These are phyloP conservation scores for Tenthredo notha DNA, from an alignment of 2,888 invertebrate genomes.

Conservation along the genomic window DNA sequence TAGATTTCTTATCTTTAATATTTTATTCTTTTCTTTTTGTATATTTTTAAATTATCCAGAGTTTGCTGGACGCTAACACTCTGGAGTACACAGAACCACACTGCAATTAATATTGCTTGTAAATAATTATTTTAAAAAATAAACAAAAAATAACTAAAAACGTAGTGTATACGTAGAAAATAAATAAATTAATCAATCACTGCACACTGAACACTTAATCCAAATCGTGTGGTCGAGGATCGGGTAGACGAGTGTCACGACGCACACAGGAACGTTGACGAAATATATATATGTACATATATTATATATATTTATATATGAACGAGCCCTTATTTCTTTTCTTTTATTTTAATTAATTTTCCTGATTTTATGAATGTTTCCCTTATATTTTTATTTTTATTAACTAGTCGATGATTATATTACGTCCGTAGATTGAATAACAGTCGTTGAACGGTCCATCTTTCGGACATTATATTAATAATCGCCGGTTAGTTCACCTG, in stretches of 20 bases:
- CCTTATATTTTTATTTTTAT: background rate
- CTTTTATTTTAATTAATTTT: background rate
- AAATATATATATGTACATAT: background rate
- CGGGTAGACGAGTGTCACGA: constrained; percentile 16
- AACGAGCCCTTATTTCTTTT: too few relatives aligned
- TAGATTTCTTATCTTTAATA: background rate
- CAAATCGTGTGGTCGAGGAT: constrained; percentile 41
- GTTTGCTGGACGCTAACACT: constrained; percentile 4
- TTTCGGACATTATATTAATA: constrained; percentile 32
- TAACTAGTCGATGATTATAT: background rate
- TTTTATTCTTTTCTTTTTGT: background rate
- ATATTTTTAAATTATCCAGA: constrained; percentile 1
- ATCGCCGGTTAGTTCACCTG: constrained; percentile 29
- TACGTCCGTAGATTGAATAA: constrained; percentile 34
- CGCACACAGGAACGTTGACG: constrained; percentile 39
- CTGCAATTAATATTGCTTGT: background rate
- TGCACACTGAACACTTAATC: constrained; percentile 47
- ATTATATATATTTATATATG: background rate
- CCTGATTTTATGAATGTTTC: background rate
- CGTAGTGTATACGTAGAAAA: background rate
- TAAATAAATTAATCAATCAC: constrained; percentile 39
- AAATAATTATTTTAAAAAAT: constrained; percentile 1
- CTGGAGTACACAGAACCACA: constrained; percentile 19
- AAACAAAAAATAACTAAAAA: constrained; percentile 9
- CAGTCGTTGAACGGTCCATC: constrained; percentile 34